phyloP scores from a whole-genome alignment of 2,113 vertebrate species.

The Pomatorhinus ruficollis region DNA sequence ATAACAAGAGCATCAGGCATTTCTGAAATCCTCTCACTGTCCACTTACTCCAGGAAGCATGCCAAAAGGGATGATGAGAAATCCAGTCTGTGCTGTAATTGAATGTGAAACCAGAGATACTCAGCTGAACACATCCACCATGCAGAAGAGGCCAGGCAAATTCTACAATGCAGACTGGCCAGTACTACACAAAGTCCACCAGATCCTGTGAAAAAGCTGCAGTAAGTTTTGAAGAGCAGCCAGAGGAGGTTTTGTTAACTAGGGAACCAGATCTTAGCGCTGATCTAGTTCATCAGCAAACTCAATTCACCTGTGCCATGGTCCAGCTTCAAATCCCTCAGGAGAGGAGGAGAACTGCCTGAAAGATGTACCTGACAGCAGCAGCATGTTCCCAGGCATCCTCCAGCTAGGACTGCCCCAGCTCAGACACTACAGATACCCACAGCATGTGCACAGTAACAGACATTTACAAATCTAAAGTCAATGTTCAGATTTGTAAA shows the following conservation, averaged over 20 bases:
- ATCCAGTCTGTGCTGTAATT: background rate
- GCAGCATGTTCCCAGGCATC: background rate
- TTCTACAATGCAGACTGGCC: background rate
- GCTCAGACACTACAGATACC: background rate
- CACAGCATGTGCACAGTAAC: background rate
- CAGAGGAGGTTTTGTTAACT: background rate
- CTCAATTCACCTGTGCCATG: background rate
- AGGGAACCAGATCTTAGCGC: background rate
- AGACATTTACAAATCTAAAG: background rate
- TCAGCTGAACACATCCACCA: background rate
- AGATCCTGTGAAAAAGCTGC: background rate
- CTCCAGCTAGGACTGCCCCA: background rate
- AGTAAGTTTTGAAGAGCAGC: background rate
- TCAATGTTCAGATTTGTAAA: background rate
- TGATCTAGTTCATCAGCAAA: background rate
- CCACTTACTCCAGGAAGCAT: background rate
- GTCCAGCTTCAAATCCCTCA: background rate
- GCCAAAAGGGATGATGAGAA: conserved; percentile 46
- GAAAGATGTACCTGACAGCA: background rate
- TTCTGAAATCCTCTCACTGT: conserved; percentile 9
- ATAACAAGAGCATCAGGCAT: conserved; percentile 15
- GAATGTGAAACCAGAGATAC: background rate
- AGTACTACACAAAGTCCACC: background rate
- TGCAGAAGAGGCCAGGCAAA: background rate
- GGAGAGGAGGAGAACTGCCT: background rate